Evolutionary conservation across 2,113 vertebrate genomes (phyloP).

Genomic region (Sinocyclocheilus rhinocerous): DNA sequence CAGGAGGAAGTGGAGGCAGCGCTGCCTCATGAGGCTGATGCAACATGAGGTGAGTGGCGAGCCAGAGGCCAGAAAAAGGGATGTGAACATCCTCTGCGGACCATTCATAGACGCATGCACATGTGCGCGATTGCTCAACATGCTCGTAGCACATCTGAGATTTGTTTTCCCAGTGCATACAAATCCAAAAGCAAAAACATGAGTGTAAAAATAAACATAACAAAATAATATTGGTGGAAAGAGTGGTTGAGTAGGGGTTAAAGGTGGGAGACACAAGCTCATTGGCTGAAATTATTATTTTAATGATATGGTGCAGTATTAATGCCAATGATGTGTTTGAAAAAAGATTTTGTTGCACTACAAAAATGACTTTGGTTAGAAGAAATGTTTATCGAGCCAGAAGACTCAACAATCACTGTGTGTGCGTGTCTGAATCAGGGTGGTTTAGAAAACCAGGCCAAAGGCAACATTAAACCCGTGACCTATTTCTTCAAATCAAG

Average conservation of each 20-base stretch:
- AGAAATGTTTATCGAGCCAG: slow-evolving; percentile 1
- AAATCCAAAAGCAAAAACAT: neutral
- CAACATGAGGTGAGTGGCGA: slow-evolving; percentile 44
- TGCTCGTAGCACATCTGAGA: neutral
- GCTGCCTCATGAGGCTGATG: slow-evolving; percentile 38
- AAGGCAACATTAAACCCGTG: slow-evolving; percentile 41
- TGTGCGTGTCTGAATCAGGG: slow-evolving; percentile 13
- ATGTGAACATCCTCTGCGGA: neutral
- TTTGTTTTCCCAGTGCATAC: neutral
- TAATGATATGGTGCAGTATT: neutral
- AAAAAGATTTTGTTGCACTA: neutral
- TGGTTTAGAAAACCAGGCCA: slow-evolving; percentile 30
- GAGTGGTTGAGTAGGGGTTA: too few relatives aligned
- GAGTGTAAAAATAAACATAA: neutral
- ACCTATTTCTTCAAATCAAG: slow-evolving; percentile 49
- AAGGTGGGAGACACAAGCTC: neutral
- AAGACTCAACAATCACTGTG: neutral
- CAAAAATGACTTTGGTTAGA: neutral
- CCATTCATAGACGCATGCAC: neutral
- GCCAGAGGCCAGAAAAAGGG: slow-evolving; percentile 28
- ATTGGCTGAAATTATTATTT: neutral
- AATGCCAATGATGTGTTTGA: neutral
- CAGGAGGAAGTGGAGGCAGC: slow-evolving; percentile 10
- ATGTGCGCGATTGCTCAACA: neutral
- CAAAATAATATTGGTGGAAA: too few relatives aligned